Percentiles rank a stretch among this genome's conserved stretches.
Conservation (phyloP, 2,888 invertebrate genomes). For the Orthosia incerta region DNA sequence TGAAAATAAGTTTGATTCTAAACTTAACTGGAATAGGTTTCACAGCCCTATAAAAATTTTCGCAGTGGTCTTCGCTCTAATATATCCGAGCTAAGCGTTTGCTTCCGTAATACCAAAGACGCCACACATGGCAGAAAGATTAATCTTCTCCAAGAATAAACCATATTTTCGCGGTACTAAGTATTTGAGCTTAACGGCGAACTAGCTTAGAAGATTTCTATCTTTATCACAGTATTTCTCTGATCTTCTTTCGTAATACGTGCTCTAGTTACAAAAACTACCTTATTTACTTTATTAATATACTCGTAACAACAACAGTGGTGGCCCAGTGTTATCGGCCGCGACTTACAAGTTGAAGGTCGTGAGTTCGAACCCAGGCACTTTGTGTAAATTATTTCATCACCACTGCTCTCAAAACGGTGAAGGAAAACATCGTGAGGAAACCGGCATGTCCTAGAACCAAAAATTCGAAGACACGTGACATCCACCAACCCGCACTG, state of each 20-base stretch:
- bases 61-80: neutral
- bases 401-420: too few relatives aligned
- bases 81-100: neutral
- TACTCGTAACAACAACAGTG: too few relatives aligned
- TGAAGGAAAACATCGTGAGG: too few relatives aligned
- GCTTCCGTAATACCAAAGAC: constrained; percentile 11
- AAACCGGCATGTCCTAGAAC: too few relatives aligned
- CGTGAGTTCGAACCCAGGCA: too few relatives aligned
- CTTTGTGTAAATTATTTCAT: too few relatives aligned
- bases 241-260: neutral
- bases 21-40: neutral
- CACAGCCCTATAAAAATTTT: neutral
- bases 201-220: neutral
- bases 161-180: constrained; percentile 21
- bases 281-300: too few relatives aligned
- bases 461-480: too few relatives aligned
- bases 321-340: too few relatives aligned
- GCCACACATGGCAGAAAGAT: constrained; percentile 32
- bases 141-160: constrained; percentile 43
- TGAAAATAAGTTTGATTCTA: neutral
- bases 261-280: too few relatives aligned
- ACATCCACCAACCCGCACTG: too few relatives aligned
- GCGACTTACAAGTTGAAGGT: too few relatives aligned
- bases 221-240: neutral
- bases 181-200: constrained; percentile 2